phyloP scores from a whole-genome alignment of 2,113 vertebrate genomes.

The Plotosus lineatus region DNA sequence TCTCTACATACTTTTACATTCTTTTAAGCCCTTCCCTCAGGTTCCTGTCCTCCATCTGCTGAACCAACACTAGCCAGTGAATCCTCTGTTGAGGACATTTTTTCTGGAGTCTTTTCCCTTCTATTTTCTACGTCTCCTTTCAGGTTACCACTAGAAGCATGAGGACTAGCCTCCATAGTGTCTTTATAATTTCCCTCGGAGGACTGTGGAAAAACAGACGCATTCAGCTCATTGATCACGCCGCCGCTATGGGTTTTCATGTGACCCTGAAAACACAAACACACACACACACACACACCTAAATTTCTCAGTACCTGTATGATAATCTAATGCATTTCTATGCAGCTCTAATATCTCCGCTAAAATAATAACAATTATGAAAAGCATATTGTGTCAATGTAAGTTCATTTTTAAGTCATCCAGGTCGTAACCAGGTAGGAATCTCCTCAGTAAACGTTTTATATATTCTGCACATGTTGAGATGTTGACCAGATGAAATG shows the following conservation, averaged over 20 bases:
- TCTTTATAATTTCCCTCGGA: conserved; percentile 63
- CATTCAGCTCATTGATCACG: conserved; percentile 40
- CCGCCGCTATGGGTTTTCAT: conserved; percentile 73
- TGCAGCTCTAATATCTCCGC: not conserved
- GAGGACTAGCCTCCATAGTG: conserved; percentile 44
- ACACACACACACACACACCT: conserved; percentile 11
- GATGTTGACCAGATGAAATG: not conserved
- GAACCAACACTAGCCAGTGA: conserved; percentile 42
- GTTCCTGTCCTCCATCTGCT: conserved; percentile 46
- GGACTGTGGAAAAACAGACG: conserved; percentile 40
- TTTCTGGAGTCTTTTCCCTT: conserved; percentile 57
- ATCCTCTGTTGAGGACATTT: conserved; percentile 56
- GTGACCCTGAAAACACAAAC: conserved; percentile 68
- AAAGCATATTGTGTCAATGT: too few relatives aligned
- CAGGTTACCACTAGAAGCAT: conserved; percentile 50
- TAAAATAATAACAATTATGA: not conserved
- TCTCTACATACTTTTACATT: conserved; percentile 49
- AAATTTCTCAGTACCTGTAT: not conserved
- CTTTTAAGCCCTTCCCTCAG: conserved; percentile 59
- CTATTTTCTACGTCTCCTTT: conserved; percentile 57
- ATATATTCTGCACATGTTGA: not conserved
- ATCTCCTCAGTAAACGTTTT: too few relatives aligned
- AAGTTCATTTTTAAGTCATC: too few relatives aligned
- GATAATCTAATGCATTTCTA: not conserved
- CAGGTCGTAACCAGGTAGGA: too few relatives aligned